Evolutionary conservation across 2,888 invertebrate species (phyloP).

Genomic region (Cosmia trapezina): DNA sequence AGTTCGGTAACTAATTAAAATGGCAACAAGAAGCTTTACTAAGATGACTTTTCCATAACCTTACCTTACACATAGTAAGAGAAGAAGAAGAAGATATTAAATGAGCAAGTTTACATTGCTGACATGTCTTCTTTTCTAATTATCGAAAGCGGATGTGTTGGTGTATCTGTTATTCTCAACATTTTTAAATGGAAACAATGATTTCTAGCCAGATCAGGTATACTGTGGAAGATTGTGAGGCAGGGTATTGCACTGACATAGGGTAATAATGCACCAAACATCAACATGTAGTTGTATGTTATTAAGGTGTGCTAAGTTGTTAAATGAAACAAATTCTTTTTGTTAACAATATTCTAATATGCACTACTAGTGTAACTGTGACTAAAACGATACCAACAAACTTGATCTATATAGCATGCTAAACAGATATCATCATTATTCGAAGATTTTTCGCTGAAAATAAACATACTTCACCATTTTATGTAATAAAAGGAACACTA

Average conservation of each 20-base stretch:
- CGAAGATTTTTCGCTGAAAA: slow-evolving; percentile 50
- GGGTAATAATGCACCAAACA: slow-evolving; percentile 24
- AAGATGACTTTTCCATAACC: not conserved
- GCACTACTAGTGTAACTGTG: slow-evolving; percentile 59
- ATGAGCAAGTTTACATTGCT: not conserved
- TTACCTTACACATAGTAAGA: not conserved
- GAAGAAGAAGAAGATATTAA: not conserved
- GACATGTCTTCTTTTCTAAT: not conserved
- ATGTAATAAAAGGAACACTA: slow-evolving; percentile 20
- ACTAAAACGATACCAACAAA: slow-evolving; percentile 57
- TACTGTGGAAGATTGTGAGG: slow-evolving; percentile 27
- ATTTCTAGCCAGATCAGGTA: slow-evolving; percentile 13
- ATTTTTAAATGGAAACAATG: not conserved
- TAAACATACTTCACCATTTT: slow-evolving; percentile 34
- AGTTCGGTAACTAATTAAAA: not conserved
- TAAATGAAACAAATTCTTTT: slow-evolving; percentile 62
- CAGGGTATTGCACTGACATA: slow-evolving; percentile 37
- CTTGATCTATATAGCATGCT: slow-evolving; percentile 41
- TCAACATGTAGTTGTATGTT: slow-evolving; percentile 11
- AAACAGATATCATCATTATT: slow-evolving; percentile 47
- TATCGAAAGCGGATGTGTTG: not conserved
- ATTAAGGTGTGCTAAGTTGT: slow-evolving; percentile 4
- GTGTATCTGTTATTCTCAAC: not conserved
- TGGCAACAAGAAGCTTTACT: not conserved
- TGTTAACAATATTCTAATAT: slow-evolving; percentile 64